Evolutionary conservation across 1,140 invertebrate species (phyloP).

Genomic region (Cyclina sinensis): DNA sequence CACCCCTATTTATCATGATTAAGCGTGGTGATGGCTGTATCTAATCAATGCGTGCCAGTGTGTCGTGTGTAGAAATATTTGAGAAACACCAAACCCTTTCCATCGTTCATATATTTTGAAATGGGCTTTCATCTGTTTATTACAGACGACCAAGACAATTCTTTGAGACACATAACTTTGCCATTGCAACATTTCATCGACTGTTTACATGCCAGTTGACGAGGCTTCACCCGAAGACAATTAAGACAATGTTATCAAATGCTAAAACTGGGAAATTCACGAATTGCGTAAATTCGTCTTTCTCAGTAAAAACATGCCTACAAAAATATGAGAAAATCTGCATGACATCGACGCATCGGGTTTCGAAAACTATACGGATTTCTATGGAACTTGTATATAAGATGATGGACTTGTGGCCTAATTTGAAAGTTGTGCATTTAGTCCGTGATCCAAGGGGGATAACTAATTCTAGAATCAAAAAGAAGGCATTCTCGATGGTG

Average conservation of each 20-base stretch:
- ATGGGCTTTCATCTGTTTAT: too few species aligned
- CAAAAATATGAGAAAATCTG: neutral
- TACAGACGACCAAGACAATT: neutral
- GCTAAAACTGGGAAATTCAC: neutral
- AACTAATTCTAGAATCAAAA: neutral
- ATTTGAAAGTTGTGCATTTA: conserved; percentile 23
- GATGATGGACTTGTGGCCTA: conserved; percentile 18
- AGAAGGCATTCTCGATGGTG: neutral
- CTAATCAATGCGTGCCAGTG: too few species aligned
- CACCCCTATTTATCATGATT: too few species aligned
- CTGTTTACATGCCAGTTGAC: conserved; percentile 20
- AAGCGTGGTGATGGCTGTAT: too few species aligned
- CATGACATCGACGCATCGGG: neutral
- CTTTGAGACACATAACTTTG: neutral
- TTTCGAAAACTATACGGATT: conserved; percentile 21
- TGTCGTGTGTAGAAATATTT: too few species aligned
- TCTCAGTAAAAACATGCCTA: neutral
- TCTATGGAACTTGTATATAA: conserved; percentile 1
- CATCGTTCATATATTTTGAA: too few species aligned
- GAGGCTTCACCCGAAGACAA: neutral
- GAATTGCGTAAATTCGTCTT: neutral
- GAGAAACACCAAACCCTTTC: too few species aligned
- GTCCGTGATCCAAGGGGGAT: conserved; percentile 35
- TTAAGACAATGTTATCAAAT: neutral
- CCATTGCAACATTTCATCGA: neutral